Conservation (phyloP, 2,113 vertebrate genomes). For the Trichomycterus rosablanca region DNA sequence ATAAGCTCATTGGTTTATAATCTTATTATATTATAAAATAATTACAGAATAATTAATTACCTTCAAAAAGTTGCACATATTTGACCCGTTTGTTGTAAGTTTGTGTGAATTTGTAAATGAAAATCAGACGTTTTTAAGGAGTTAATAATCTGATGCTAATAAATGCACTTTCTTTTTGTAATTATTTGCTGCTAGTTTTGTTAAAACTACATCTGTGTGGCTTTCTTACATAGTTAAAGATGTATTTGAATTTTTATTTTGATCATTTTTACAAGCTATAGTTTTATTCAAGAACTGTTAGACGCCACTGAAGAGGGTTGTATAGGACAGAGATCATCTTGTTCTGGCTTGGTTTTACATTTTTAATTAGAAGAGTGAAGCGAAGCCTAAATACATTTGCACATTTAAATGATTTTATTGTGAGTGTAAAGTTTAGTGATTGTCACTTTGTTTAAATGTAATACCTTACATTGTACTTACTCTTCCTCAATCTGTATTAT, state of each 20-base stretch:
- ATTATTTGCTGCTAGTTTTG: constrained; percentile 20
- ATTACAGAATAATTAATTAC: too few relatives aligned
- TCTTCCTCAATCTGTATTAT: constrained; percentile 51
- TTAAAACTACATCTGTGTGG: not conserved
- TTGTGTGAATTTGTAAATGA: too few relatives aligned
- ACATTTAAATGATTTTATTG: constrained; percentile 16
- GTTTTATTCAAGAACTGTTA: not conserved
- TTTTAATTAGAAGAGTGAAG: not conserved
- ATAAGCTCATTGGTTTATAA: too few relatives aligned
- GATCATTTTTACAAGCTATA: not conserved
- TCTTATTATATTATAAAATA: too few relatives aligned
- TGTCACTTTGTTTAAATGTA: constrained; percentile 23
- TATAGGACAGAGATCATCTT: not conserved
- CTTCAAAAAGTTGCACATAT: too few relatives aligned
- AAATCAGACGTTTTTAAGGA: too few relatives aligned
- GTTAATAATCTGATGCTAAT: too few relatives aligned
- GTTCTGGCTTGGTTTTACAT: not conserved
- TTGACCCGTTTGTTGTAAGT: too few relatives aligned
- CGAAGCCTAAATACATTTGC: constrained; percentile 23
- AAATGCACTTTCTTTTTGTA: too few relatives aligned
- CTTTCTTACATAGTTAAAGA: constrained; percentile 20
- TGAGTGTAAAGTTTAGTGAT: constrained; percentile 19
- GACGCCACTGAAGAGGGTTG: not conserved
- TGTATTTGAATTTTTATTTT: not conserved
- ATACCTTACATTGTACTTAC: constrained; percentile 9